Evolutionary conservation across 2,888 invertebrate species (phyloP).

Genomic region (Ectemnius lituratus): DNA sequence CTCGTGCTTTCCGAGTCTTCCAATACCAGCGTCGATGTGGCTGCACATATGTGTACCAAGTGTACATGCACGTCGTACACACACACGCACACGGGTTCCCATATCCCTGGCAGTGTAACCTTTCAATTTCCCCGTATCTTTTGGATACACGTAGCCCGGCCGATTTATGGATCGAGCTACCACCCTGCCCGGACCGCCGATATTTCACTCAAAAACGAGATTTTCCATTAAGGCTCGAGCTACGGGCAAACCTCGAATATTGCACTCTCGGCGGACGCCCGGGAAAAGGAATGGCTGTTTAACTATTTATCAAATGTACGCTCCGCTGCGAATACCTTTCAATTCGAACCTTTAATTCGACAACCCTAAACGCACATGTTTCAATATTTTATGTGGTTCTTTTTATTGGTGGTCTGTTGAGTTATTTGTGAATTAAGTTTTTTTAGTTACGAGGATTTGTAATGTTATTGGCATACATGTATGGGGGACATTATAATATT

Average conservation of each 20-base stretch:
- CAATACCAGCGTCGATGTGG: background rate
- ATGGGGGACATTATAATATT: no score
- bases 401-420: no score
- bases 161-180: conserved; percentile 30
- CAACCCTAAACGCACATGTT: no score
- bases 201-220: conserved; percentile 15
- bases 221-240: conserved; percentile 14
- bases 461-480: no score
- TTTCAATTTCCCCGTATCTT: conserved; percentile 35
- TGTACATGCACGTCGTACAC: no score
- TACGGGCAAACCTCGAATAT: background rate
- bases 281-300: conserved; percentile 22
- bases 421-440: no score
- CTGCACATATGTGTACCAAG: background rate
- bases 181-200: background rate
- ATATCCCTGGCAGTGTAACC: conserved; percentile 12
- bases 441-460: no score
- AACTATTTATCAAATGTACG: conserved; percentile 6
- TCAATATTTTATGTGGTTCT: no score
- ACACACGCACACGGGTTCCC: background rate
- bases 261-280: background rate
- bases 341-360: conserved; percentile 9
- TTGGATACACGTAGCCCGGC: conserved; percentile 17
- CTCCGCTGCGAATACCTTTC: conserved; percentile 7
- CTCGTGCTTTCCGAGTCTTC: background rate